phyloP scores from a whole-genome alignment of 2,888 invertebrate species.

The Lycophotia porphyrea region DNA sequence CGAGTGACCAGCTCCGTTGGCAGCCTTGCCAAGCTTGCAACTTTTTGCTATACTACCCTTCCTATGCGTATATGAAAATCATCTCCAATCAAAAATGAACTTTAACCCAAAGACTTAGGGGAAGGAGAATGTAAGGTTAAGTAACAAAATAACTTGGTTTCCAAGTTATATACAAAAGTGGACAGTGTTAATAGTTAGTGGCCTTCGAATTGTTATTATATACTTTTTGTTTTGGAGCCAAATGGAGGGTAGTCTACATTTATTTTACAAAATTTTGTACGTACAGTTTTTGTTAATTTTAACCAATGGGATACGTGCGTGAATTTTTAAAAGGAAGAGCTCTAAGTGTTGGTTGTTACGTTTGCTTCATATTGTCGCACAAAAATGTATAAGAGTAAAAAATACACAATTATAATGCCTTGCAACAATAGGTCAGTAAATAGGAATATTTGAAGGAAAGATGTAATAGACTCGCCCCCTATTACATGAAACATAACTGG shows the following conservation, averaged over 20 bases:
- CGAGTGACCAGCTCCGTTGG: conserved; percentile 81
- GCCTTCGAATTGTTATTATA: conserved; percentile 82
- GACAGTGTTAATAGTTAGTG: conserved; percentile 84
- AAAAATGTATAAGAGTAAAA: background rate
- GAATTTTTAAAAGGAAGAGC: conserved; percentile 25
- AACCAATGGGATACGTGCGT: conserved; percentile 27
- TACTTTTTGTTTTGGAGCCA: conserved; percentile 83
- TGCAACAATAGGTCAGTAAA: background rate
- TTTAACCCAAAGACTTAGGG: conserved; percentile 19
- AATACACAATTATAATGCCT: background rate
- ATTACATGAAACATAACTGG: too few relatives aligned
- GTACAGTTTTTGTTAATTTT: conserved; percentile 59
- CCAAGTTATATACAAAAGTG: conserved; percentile 79
- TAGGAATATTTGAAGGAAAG: background rate
- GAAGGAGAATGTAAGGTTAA: background rate
- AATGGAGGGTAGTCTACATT: conserved; percentile 69
- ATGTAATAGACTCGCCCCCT: too few relatives aligned
- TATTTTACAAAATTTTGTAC: conserved; percentile 53
- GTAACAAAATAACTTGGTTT: conserved; percentile 54
- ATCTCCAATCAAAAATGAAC: conserved; percentile 33
- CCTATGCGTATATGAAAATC: conserved; percentile 29
- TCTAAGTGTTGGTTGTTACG: conserved; percentile 12
- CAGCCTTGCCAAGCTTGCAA: conserved; percentile 81
- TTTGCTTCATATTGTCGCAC: background rate
- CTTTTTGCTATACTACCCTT: conserved; percentile 68